These are phyloP conservation scores for Dasyornis broadbenti DNA, from an alignment of 2,113 vertebrate genomes.

Conservation along the genomic window DNA sequence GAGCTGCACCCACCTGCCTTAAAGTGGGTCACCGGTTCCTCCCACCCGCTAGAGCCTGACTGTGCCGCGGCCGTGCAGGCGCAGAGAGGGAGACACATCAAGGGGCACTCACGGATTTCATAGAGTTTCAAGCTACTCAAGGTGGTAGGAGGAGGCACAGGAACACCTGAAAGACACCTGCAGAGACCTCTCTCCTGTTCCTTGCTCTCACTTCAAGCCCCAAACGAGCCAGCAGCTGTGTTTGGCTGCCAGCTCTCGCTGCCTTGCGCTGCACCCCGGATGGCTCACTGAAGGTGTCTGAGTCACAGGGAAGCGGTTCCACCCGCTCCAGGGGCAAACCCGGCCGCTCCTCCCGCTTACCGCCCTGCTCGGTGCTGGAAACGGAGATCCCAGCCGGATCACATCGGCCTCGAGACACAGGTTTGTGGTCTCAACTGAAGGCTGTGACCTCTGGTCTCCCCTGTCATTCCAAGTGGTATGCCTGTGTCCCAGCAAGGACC, in stretches of 20 bases:
- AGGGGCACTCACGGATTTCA: accelerated
- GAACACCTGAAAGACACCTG: background rate
- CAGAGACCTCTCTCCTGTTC: background rate
- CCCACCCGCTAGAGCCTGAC: background rate
- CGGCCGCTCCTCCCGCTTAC: accelerated
- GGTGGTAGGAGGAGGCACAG: background rate
- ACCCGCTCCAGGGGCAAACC: background rate
- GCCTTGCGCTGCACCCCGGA: accelerated
- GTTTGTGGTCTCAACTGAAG: accelerated
- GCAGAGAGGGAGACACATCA: background rate
- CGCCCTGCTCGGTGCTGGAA: background rate
- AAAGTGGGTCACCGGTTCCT: background rate
- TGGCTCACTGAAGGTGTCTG: background rate
- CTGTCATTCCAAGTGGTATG: background rate
- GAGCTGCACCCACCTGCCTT: background rate
- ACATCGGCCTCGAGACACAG: accelerated
- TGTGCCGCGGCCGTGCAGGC: accelerated
- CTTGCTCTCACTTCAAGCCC: background rate
- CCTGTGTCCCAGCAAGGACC: background rate
- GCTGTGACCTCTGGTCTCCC: background rate
- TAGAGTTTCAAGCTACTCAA: background rate
- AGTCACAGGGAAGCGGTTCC: background rate
- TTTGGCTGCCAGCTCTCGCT: background rate
- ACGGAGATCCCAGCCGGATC: accelerated
- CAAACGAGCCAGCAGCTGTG: accelerated